phyloP scores from a whole-genome alignment of 2,888 invertebrate genomes.

The Lochmaea capreae region DNA sequence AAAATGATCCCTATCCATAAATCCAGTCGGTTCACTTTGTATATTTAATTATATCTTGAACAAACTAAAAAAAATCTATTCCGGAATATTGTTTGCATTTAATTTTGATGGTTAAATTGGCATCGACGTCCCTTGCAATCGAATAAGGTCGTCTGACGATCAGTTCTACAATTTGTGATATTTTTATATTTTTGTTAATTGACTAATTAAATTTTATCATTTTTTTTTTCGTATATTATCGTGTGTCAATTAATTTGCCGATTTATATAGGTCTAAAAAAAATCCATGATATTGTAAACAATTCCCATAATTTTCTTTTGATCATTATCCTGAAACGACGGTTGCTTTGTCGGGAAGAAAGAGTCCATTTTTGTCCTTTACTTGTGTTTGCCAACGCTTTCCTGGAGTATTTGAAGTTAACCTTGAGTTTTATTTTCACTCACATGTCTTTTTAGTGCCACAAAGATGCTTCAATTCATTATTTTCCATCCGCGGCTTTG shows the following conservation, averaged over 20 bases:
- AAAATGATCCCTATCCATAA: not conserved
- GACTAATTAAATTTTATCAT: conserved; percentile 21
- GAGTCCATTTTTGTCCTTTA: too few relatives aligned
- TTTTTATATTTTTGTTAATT: conserved; percentile 36
- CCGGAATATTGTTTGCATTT: not conserved
- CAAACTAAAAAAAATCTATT: too few relatives aligned
- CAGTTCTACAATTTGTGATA: conserved; percentile 24
- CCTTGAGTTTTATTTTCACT: too few relatives aligned
- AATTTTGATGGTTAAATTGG: conserved; percentile 22
- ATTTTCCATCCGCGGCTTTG: too few relatives aligned
- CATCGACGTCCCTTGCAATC: conserved; percentile 19
- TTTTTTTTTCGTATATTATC: not conserved
- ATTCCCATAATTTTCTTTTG: not conserved
- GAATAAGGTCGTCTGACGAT: conserved; percentile 17
- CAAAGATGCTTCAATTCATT: too few relatives aligned
- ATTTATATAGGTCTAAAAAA: not conserved
- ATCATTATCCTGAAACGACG: not conserved
- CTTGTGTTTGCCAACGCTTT: too few relatives aligned
- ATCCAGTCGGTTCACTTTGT: too few relatives aligned
- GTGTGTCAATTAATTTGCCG: not conserved
- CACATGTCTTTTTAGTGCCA: too few relatives aligned
- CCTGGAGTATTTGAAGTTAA: too few relatives aligned
- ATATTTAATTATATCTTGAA: too few relatives aligned
- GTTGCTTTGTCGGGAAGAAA: too few relatives aligned
- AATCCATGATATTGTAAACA: conserved; percentile 13